Evolutionary conservation across 1,140 invertebrate genomes (phyloP).

Genomic region (Cotesia vestalis): DNA sequence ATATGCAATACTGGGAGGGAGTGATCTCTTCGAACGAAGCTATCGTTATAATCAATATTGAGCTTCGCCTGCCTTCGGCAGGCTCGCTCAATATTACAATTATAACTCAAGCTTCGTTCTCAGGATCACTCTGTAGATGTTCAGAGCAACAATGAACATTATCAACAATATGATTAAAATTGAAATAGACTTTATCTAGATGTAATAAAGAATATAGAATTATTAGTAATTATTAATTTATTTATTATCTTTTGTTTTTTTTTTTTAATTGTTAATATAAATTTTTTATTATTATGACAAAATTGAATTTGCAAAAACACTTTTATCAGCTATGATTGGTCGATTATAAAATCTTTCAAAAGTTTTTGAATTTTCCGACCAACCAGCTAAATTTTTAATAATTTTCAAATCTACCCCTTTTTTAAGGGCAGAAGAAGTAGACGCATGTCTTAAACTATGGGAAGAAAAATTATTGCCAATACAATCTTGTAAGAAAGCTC

Average conservation of each 20-base stretch:
- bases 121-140: slow-evolving; percentile 2
- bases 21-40: too few species aligned
- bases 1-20: too few species aligned
- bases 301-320: slow-evolving; percentile 7
- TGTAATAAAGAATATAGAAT: too few species aligned
- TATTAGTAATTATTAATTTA: too few species aligned
- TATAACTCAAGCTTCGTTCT: slow-evolving; percentile 1
- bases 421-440: neutral
- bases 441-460: slow-evolving; percentile 9
- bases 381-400: slow-evolving; percentile 13
- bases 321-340: slow-evolving; percentile 6
- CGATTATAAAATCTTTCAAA: slow-evolving; percentile 17
- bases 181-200: too few species aligned
- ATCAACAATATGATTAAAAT: neutral
- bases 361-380: slow-evolving; percentile 1
- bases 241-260: too few species aligned
- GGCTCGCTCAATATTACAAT: neutral
- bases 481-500: neutral
- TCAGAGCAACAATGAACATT: slow-evolving; percentile 10
- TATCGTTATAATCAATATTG: too few species aligned
- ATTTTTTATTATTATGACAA: neutral
- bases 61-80: too few species aligned
- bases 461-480: neutral
- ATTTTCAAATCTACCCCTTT: neutral
- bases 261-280: neutral